Base-by-base conservation (phyloP, 2,113 vertebrate species). In the Argyrosomus japonicus region DNA sequence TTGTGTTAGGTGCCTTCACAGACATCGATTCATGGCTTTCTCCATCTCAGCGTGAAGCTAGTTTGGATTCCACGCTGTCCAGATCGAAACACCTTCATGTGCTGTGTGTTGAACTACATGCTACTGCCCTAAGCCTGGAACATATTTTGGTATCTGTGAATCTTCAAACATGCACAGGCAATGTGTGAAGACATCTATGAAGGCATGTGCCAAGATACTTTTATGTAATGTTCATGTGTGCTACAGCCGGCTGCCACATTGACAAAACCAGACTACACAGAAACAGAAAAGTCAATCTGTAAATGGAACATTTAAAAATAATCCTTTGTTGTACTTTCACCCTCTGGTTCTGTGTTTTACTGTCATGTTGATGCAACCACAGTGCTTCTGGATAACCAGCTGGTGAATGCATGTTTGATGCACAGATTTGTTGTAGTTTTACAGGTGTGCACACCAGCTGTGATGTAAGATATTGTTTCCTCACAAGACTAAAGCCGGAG, bases 141-240 rank as follows among this genome's bases (percentile, higher is more conserved):
- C 32, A 50, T 68, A 47, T 48, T 79, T 67, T 19, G 75, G 81
- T 62, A 51, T 69, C 29, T 50, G 58, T 50, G 61, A 65, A 48
- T 68, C 40, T 64, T 32, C 7, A 68, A 70, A 77, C 77, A 68
- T 48, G 61, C 73, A 68, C 58, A 48, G 74, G 61, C 68, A 58
- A 57, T 21, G 0, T 76, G 53, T 84, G 43, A 76, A 77, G 47
- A 72, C 45, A 62, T 58, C 82, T 14, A 1, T 32, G 5, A 60
- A 27, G 75, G 43, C 45, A 18, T n/a, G 27, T 78, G 89, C 82
- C 53, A 76, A 54, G 61, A 77, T 18, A 57, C 63, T 54, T 81
- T 87, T 51, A 82, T 72, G 36, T 75, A 29, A 91, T 75, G 25
- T 57, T 84, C 77, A 82, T 61, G 86, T 81, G 77, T 76, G 68